A percentile compares a stretch with the other conserved stretches of the same genome.
Conservation (phyloP, 1,140 invertebrate genomes). For the Neodiprion fabricii region DNA sequence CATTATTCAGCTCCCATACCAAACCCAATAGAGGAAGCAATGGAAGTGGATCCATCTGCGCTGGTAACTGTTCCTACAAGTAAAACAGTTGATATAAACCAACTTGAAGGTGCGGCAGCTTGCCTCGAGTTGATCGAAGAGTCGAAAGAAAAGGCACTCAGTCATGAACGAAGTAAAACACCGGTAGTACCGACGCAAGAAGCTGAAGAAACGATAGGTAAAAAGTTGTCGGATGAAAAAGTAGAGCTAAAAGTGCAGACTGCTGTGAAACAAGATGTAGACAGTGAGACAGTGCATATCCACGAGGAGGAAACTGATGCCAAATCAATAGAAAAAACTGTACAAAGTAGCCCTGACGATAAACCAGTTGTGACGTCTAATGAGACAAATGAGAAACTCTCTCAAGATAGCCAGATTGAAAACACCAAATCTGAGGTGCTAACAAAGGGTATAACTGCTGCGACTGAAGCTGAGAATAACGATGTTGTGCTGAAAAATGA, state of each 20-base stretch:
- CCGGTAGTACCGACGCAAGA: slow-evolving; percentile 26
- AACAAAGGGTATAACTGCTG: slow-evolving; percentile 18
- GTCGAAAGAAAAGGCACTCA: slow-evolving; percentile 42
- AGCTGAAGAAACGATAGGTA: slow-evolving; percentile 32
- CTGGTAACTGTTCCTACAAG: slow-evolving; percentile 33
- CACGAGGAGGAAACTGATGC: slow-evolving; percentile 32
- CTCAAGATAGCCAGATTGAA: slow-evolving; percentile 32
- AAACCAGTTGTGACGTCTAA: slow-evolving; percentile 23
- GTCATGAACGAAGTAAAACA: slow-evolving; percentile 48
- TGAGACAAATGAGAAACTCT: slow-evolving; percentile 34
- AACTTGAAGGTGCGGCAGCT: slow-evolving; percentile 23
- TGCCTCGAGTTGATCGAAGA: slow-evolving; percentile 41
- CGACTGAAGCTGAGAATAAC: slow-evolving; percentile 22
- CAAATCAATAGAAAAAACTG: slow-evolving; percentile 9
- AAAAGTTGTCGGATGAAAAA: slow-evolving; percentile 40
- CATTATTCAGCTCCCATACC: slow-evolving; percentile 52
- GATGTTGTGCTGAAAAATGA: slow-evolving; percentile 33
- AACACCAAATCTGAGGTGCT: slow-evolving; percentile 21
- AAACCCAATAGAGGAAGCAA: slow-evolving; percentile 49
- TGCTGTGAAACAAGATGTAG: slow-evolving; percentile 33
- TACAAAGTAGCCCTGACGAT: slow-evolving; percentile 23
- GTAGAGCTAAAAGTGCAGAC: slow-evolving; percentile 33
- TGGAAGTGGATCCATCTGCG: slow-evolving; percentile 44
- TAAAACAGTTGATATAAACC: slow-evolving; percentile 29
- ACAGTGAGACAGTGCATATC: slow-evolving; percentile 35